These are phyloP conservation scores for Euthynnus affinis DNA, from an alignment of 2,797 vertebrate species.

Conservation along the genomic window DNA sequence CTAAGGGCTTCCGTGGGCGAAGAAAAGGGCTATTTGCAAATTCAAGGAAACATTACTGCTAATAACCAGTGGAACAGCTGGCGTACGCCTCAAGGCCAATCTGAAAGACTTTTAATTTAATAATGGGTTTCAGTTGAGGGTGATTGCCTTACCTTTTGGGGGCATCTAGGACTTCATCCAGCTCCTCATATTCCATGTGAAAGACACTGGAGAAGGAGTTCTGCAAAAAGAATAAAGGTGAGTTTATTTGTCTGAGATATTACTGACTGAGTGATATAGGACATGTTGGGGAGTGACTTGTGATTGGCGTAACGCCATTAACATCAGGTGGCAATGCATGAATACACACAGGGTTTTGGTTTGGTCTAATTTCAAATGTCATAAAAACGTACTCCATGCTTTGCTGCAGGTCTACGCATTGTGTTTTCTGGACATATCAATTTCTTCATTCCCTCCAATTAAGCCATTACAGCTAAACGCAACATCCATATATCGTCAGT, in stretches of 20 bases:
- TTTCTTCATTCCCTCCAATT: constrained; percentile 60
- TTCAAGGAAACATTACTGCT: constrained; percentile 30
- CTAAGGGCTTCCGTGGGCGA: neutral
- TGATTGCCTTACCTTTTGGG: constrained; percentile 89
- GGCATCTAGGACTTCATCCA: constrained; percentile 83
- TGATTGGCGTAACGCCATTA: constrained; percentile 44
- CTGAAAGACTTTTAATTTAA: constrained; percentile 25
- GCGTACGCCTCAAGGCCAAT: constrained; percentile 14
- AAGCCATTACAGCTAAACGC: constrained; percentile 46
- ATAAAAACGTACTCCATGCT: constrained; percentile 2
- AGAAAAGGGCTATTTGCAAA: constrained; percentile 29
- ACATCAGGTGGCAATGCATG: constrained; percentile 38
- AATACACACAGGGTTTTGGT: neutral
- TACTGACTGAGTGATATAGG: neutral
- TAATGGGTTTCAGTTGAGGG: constrained; percentile 5
- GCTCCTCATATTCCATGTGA: constrained; percentile 94
- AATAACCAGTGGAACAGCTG: constrained; percentile 35
- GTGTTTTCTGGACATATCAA: constrained; percentile 34
- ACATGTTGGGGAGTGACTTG: neutral
- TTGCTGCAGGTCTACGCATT: constrained; percentile 6
- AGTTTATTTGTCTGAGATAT: constrained; percentile 25
- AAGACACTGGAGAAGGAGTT: constrained; percentile 97
- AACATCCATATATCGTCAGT: constrained; percentile 28
- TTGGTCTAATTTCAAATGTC: constrained; percentile 10
- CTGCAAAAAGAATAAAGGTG: constrained; percentile 77